phyloP scores from a whole-genome alignment of 2,113 vertebrate genomes.

The Salminus brasiliensis region DNA sequence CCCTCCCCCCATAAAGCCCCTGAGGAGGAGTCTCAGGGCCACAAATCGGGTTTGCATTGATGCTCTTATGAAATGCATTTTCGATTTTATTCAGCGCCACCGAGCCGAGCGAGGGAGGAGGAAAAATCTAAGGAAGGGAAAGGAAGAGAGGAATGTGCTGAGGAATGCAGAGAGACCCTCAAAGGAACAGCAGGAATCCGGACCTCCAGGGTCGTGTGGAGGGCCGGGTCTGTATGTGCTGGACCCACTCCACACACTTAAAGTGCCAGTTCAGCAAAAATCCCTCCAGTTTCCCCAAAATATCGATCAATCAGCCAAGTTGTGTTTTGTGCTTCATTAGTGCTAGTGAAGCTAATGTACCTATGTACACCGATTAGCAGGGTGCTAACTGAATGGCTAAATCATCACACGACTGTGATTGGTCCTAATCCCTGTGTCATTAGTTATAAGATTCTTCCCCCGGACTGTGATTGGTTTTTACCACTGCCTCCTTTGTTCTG shows the following conservation, averaged over 20 bases:
- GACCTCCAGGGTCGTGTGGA: too few species aligned
- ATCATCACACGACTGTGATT: neutral
- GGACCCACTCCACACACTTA: neutral
- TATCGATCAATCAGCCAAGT: neutral
- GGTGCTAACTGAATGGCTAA: too few species aligned
- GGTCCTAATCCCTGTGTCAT: too few species aligned
- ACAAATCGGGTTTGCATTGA: conserved; percentile 78
- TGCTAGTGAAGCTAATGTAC: too few species aligned
- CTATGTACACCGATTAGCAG: too few species aligned
- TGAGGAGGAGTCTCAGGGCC: conserved; percentile 29
- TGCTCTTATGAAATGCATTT: conserved; percentile 76
- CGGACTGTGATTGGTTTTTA: too few species aligned
- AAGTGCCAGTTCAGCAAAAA: neutral
- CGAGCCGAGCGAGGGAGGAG: conserved; percentile 60
- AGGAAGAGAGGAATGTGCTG: conserved; percentile 9
- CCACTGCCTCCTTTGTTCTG: too few species aligned
- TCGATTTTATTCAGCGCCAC: conserved; percentile 42
- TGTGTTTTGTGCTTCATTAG: too few species aligned
- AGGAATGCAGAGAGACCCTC: neutral
- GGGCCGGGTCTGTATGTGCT: too few species aligned
- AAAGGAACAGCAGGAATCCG: neutral
- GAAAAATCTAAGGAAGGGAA: conserved; percentile 5
- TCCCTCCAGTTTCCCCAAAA: neutral
- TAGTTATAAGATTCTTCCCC: too few species aligned
- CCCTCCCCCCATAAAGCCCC: neutral